Evolutionary conservation across 2,888 invertebrate genomes (phyloP).

Genomic region (Liposcelis brunnea): DNA sequence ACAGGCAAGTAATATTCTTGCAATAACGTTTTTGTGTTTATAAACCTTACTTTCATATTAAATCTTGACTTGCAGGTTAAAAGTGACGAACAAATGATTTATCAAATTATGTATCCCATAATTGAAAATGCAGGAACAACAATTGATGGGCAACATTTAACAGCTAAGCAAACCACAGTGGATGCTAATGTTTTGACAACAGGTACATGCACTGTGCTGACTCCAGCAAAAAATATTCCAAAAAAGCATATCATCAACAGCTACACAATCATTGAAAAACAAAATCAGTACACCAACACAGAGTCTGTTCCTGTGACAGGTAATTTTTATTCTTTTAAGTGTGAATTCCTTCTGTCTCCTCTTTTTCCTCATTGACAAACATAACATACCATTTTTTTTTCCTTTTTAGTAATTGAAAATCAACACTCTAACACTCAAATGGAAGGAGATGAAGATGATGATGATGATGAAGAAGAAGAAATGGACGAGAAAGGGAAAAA

Average conservation of each 20-base stretch:
- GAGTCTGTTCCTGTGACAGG: neutral
- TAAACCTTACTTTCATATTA: neutral
- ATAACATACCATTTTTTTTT: too few species aligned
- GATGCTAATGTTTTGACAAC: constrained; percentile 3
- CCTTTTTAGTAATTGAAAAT: too few species aligned
- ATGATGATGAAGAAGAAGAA: neutral
- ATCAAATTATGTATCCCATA: constrained; percentile 7
- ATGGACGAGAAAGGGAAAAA: neutral
- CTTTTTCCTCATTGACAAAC: too few species aligned
- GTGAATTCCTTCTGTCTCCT: neutral
- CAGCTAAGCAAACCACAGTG: constrained; percentile 4
- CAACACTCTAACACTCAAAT: too few species aligned
- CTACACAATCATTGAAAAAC: constrained; percentile 2
- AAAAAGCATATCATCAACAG: constrained; percentile 1
- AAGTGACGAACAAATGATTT: constrained; percentile 8
- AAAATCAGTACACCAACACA: constrained; percentile 6
- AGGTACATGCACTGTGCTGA: constrained; percentile 3
- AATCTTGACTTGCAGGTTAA: neutral
- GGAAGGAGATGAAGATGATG: neutral
- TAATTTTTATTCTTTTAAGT: neutral
- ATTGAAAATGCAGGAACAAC: constrained; percentile 1
- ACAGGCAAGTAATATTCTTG: neutral
- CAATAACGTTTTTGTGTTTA: neutral
- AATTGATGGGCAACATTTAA: constrained; percentile 3
- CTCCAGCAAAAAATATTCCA: constrained; percentile 1